Base-by-base conservation (phyloP, 2,113 vertebrate species). In the Corythoichthys intestinalis region DNA sequence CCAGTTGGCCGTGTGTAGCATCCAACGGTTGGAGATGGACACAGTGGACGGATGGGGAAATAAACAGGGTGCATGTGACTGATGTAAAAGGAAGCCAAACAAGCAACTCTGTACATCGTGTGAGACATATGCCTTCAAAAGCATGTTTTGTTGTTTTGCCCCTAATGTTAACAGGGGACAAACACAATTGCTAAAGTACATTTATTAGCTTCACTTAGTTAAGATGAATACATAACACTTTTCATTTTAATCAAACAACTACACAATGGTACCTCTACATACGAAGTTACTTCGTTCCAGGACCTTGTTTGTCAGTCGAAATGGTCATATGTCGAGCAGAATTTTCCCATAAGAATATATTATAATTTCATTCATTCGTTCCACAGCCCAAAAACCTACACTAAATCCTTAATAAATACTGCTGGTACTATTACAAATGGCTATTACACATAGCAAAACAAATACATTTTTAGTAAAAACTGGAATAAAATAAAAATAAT, bases 1-100 rank as follows among this genome's bases (percentile, higher is more conserved):
- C 77, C 77, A 70, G 74, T 72, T 81, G 74, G 73, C 78, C 44
- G 57, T n/a, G 56, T 67, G 81, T 72, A 41, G 69, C 67, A 59
- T 75, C 47, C 56, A 53, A 58, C 59, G 58, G 58, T 58, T 76
- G 75, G 34, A 37, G 56, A 12, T 66, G 70, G 39, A 78, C 63
- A 68, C 67, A 65, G 73, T 74, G 71, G 56, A 72, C 6, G 38
- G 72, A 57, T 44, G 37, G 64, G 69, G 80, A 87, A 83, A 88
- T 86, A 86, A 90, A 90, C 88, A 89, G 53, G 77, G 20, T 71
- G 66, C 87, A 88, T 82, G 87, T 92, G 86, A 85, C 76, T 10
- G 5, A 11, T 50, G 57, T 46, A 52, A 20, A 67, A 34, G 28
- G 72, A 35, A 58, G 44, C 17, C 15, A 86, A 90, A 90, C 89